phyloP scores from a whole-genome alignment of 2,797 vertebrate genomes.

The Morelia viridis region DNA sequence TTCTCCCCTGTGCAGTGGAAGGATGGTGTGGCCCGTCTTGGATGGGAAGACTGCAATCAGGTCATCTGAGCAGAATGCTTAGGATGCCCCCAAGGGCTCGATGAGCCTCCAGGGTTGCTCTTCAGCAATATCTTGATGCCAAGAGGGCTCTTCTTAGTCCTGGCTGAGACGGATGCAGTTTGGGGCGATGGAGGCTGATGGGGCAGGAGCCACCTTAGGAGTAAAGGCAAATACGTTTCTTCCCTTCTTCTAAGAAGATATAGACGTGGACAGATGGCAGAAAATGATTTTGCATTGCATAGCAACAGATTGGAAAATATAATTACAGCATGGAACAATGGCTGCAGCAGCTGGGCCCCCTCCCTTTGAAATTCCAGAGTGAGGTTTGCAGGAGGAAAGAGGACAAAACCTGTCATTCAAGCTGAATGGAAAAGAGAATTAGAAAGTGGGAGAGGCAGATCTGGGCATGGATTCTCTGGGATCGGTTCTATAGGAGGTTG shows the following conservation, averaged over 20 bases:
- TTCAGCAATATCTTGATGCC: background rate
- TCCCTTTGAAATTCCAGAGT: background rate
- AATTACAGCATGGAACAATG: background rate
- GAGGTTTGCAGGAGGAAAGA: fast-evolving
- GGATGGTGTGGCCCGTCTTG: too few relatives aligned
- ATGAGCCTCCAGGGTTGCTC: background rate
- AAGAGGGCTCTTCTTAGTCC: background rate
- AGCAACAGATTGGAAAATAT: constrained; percentile 22
- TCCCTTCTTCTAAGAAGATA: background rate
- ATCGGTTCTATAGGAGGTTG: background rate
- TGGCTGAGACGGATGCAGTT: fast-evolving
- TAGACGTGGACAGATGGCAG: constrained; percentile 25
- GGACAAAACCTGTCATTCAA: background rate
- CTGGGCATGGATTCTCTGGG: background rate
- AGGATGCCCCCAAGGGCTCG: background rate
- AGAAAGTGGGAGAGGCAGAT: background rate
- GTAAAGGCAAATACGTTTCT: background rate
- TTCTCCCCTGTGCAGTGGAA: background rate
- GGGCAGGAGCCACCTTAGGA: background rate
- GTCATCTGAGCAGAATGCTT: background rate
- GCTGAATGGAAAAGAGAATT: background rate
- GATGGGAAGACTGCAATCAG: background rate
- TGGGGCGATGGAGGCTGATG: background rate
- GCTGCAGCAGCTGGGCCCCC: constrained; percentile 23
- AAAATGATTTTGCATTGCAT: background rate